phyloP scores from a whole-genome alignment of 2,113 vertebrate species.

The Poeciliopsis turrubarensis region DNA sequence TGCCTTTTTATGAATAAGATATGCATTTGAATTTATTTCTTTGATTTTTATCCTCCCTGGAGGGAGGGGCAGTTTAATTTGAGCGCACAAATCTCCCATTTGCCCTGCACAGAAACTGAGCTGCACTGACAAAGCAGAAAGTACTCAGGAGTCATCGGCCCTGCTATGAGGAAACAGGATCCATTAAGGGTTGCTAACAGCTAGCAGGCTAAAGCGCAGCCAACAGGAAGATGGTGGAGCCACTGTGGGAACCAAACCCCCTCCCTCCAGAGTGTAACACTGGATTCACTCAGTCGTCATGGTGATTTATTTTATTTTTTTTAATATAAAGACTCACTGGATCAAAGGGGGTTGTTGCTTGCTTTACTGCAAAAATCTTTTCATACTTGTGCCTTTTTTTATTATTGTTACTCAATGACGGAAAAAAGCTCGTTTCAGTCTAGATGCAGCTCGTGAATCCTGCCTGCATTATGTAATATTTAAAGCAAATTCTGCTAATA shows the following conservation, averaged over 20 bases:
- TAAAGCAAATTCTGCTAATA: not conserved
- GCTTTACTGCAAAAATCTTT: slow-evolving; percentile 12
- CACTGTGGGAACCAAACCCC: slow-evolving; percentile 22
- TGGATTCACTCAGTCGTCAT: slow-evolving; percentile 34
- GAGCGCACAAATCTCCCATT: not conserved
- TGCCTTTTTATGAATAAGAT: not conserved
- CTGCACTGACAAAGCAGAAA: not conserved
- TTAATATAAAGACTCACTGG: slow-evolving; percentile 19
- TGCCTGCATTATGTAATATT: not conserved
- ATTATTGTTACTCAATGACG: not conserved
- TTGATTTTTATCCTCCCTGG: not conserved
- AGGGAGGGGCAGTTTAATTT: not conserved
- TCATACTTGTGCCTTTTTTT: slow-evolving; percentile 44
- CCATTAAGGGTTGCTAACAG: not conserved
- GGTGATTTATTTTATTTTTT: not conserved
- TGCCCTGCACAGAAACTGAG: too few relatives aligned
- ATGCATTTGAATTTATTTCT: not conserved
- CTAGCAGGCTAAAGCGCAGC: not conserved
- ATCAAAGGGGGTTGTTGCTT: slow-evolving; percentile 14
- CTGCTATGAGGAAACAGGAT: not conserved
- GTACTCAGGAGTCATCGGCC: not conserved
- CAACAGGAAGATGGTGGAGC: slow-evolving; percentile 1
- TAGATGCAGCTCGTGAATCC: not conserved
- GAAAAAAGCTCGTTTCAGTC: not conserved
- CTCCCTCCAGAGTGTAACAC: slow-evolving; percentile 39